phyloP scores from a whole-genome alignment of 2,888 invertebrate species.

The Anagyrus pseudococci region DNA sequence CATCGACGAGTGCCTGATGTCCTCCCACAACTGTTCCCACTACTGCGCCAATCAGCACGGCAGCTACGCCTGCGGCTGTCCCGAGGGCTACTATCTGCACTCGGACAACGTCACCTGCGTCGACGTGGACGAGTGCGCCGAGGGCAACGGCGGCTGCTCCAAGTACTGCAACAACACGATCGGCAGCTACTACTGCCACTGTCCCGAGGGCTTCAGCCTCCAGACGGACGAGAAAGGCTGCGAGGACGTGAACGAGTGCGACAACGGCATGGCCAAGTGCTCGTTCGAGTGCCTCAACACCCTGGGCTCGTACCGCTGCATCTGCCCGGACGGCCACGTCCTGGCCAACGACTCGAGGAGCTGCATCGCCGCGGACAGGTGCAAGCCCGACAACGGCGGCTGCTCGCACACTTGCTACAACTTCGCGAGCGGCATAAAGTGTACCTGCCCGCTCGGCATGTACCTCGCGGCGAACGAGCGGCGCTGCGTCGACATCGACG shows the following conservation, averaged over 20 bases:
- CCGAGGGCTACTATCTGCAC: constrained; percentile 61
- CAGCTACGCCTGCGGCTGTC: constrained; percentile 64
- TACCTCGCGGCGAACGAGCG: constrained; percentile 54
- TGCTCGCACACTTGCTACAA: constrained; percentile 50
- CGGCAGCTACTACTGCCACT: constrained; percentile 65
- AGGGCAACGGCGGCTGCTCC: constrained; percentile 46
- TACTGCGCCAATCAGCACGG: constrained; percentile 64
- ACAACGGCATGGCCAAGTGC: constrained; percentile 58
- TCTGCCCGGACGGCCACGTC: constrained; percentile 59
- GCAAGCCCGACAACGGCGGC: constrained; percentile 55
- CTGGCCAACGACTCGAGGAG: constrained; percentile 54
- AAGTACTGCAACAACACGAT: constrained; percentile 53
- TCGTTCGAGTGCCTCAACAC: constrained; percentile 64
- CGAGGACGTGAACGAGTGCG: constrained; percentile 62
- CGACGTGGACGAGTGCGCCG: constrained; percentile 63
- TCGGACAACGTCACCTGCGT: constrained; percentile 49
- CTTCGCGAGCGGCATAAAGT: constrained; percentile 52
- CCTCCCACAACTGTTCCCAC: constrained; percentile 51
- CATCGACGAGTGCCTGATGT: constrained; percentile 58
- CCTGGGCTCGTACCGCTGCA: constrained; percentile 55
- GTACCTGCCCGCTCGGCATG: constrained; percentile 66
- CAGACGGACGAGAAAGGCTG: constrained; percentile 53
- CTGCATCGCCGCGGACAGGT: constrained; percentile 56
- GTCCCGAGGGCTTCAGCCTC: constrained; percentile 60
- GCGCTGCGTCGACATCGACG: constrained; percentile 60